Base-by-base conservation (phyloP, 2,113 vertebrate species). In the Drymodes brunneopygia region DNA sequence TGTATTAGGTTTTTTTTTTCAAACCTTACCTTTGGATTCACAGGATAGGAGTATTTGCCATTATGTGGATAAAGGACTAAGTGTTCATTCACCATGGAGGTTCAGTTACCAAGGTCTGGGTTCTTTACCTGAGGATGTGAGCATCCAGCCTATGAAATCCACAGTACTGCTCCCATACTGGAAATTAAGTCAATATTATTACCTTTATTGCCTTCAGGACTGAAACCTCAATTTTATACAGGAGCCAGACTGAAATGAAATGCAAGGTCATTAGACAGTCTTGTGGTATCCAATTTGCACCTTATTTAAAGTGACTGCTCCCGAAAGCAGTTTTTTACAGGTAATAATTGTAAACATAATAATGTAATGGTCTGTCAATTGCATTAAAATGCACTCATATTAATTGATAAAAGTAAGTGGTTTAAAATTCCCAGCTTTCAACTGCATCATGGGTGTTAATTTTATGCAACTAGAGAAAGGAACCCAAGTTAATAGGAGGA, bases 291-390 rank as follows among this genome's bases (percentile, higher is more conserved):
- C 33, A 27, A 90, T 94, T 70, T 77, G 58, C 31, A 72, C 87
- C 70, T 96, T 88, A 88, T 96, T 97, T 94, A 94, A 97, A 95
- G 65, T 65, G 62, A 54, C 72, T 94, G 57, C 62, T 88, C 36
- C 58, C 65, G 58, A 97, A 96, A 97, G 53, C 85, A 80, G 54
- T 92, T 94, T 97, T 95, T 96, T 94, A 61, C 61, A 86, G 64
- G 87, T 96, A 85, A 95, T 93, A 91, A 94, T 80, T 90, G 62
- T 90, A 95, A 96, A 89, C 48, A 82, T 70, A 66, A 72, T 86
- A 86, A 72, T 15, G 50, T 86, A 90, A 94, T 58, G 70, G 66
- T 90, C 85, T 91, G 58, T 64, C 13, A 78, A 84, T 60, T 86
- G 67, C 11, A 23, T 97, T 81, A 64, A 85, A 92, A 95, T 86